Conservation (phyloP, 2,888 invertebrate genomes). For the Chouioia cunea region DNA sequence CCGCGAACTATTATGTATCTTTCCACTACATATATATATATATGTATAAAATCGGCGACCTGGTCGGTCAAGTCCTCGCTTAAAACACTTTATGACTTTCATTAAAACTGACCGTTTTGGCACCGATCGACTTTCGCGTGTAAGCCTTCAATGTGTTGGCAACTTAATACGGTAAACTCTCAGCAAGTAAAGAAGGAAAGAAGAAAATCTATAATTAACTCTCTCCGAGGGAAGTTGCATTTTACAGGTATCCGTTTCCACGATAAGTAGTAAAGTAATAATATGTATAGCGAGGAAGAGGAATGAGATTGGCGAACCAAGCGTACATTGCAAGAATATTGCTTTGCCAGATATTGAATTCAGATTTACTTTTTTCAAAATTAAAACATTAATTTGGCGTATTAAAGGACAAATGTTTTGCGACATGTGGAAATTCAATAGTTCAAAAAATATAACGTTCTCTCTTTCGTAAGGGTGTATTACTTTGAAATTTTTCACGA, state of each 20-base stretch:
- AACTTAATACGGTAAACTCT: too few species aligned
- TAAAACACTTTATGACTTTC: constrained; percentile 60
- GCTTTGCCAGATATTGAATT: too few species aligned
- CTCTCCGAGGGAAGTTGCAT: constrained; percentile 30
- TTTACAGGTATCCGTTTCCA: constrained; percentile 31
- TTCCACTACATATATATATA: constrained; percentile 6
- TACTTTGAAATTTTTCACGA: too few species aligned
- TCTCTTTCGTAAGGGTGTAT: too few species aligned
- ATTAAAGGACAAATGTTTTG: too few species aligned
- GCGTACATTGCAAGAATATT: too few species aligned
- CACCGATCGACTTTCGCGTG: constrained; percentile 44
- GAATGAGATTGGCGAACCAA: too few species aligned
- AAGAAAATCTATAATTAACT: too few species aligned
- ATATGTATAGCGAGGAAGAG: constrained; percentile 45
- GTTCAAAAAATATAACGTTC: too few species aligned
- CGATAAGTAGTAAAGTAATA: constrained; percentile 47
- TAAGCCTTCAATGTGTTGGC: background rate
- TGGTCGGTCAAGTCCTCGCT: constrained; percentile 23
- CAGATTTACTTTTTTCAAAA: too few species aligned
- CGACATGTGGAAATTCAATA: too few species aligned
- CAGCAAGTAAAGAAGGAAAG: constrained; percentile 7
- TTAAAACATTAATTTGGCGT: too few species aligned
- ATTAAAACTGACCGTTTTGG: constrained; percentile 56
- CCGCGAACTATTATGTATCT: background rate
- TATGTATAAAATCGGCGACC: constrained; percentile 47